Evolutionary conservation across 1,140 invertebrate species (phyloP).

Genomic region (Drosophila trapezifrons): DNA sequence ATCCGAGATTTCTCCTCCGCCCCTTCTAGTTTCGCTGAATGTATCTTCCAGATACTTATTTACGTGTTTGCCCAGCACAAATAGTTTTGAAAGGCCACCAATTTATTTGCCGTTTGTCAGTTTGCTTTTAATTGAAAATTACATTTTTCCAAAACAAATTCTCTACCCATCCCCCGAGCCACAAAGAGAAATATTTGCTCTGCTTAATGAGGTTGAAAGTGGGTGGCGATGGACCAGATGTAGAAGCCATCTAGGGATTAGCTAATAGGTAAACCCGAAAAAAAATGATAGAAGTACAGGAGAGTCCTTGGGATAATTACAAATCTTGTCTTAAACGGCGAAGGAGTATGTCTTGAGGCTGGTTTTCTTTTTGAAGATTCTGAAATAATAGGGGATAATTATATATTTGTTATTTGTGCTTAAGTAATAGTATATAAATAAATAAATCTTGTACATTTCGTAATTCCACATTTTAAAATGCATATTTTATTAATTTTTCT

Average conservation of each 20-base stretch:
- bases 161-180: not conserved
- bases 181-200: slow-evolving; percentile 45
- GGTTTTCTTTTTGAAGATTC: not conserved
- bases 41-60: slow-evolving; percentile 64
- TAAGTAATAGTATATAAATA: not conserved
- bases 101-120: slow-evolving; percentile 55
- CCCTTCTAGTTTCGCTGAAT: slow-evolving; percentile 23
- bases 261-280: not conserved
- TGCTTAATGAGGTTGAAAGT: slow-evolving; percentile 69
- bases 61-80: slow-evolving; percentile 57
- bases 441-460: too few relatives aligned
- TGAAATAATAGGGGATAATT: too few relatives aligned
- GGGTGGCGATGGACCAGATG: slow-evolving; percentile 29
- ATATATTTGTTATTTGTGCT: not conserved
- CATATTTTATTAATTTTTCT: too few relatives aligned
- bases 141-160: slow-evolving; percentile 45
- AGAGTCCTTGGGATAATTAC: not conserved
- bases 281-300: too few relatives aligned
- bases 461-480: too few relatives aligned
- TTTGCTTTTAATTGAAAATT: slow-evolving; percentile 64
- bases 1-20: slow-evolving; percentile 36
- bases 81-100: slow-evolving; percentile 63
- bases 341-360: too few relatives aligned
- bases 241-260: slow-evolving; percentile 2
- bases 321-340: not conserved